These are phyloP conservation scores for Brachyopa scutellaris DNA, from an alignment of 2,888 invertebrate species.

Conservation along the genomic window DNA sequence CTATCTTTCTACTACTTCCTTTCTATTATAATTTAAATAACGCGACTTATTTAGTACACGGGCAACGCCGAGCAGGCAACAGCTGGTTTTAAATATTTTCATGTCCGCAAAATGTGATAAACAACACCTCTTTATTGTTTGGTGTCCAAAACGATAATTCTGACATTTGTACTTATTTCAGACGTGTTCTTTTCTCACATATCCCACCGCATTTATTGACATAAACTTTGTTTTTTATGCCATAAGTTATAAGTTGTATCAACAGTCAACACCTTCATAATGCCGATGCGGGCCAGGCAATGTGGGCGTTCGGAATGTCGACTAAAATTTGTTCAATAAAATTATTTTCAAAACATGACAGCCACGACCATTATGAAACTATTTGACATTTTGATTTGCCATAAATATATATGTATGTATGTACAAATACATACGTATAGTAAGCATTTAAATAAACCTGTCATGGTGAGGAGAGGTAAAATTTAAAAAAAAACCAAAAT, in stretches of 20 bases:
- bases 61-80: no score
- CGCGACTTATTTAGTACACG: no score
- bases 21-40: no score
- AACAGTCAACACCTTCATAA: constrained; percentile 29
- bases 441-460: not conserved
- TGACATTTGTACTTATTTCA: not conserved
- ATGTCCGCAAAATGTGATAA: no score
- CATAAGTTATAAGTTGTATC: constrained; percentile 13
- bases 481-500: not conserved
- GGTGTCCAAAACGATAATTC: no score
- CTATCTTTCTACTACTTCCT: no score
- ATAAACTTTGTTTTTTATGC: constrained; percentile 52
- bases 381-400: constrained; percentile 46
- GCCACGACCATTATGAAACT: constrained; percentile 26
- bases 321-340: constrained; percentile 26
- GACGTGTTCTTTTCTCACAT: constrained; percentile 10
- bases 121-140: no score
- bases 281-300: not conserved
- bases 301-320: constrained; percentile 47
- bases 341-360: constrained; percentile 50
- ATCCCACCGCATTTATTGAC: constrained; percentile 14
- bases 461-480: no score
- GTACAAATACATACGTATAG: no score
- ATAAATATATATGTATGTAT: not conserved
- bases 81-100: no score